Base-by-base conservation (phyloP, 2,888 invertebrate species). In the Chorisops tibialis region DNA sequence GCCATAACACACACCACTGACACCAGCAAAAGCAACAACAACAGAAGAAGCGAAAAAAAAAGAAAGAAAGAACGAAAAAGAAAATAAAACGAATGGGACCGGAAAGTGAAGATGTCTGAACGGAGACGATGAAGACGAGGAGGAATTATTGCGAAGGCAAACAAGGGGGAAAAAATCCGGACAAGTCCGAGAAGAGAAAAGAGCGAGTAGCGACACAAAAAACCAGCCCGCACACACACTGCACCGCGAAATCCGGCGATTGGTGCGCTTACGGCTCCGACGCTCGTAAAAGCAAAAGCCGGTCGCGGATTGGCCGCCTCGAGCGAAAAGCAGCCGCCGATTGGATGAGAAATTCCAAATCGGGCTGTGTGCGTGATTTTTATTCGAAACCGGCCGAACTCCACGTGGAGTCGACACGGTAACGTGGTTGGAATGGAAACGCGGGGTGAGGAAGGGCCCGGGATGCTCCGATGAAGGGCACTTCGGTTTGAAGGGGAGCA, bases 91-190 rank as follows among this genome's bases (percentile, higher is more conserved):
- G 16, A 41, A 18, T 18, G 43, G 43, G 30, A 56, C 56, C 56
- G 56, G 56, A 43, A 56, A 56, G 56, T 56, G 35, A 56, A 56
- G 56, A 56, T 56, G 43, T 54, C 54, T 39, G 41, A n/a, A 14
- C 38, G 12, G 18, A 12, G 22, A 54, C 45, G 56, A 45, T 50
- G 21, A 56, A 56, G 56, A 43, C 45, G 45, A 43, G 43, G 30
- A 38, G 38, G 21, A 52, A 38, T 52, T 52, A 38, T 52, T 52
- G 21, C 18, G 56, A 56, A 56, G 56, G 43, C 56, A 56, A 45
- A 56, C 56, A 56, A 56, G 22, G 41, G 39, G 39, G 54, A 54
- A 41, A 56, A 56, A 35, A 56, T 43, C 45, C 43, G 30, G 56
- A 43, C 56, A 30, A 56, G 43, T 56, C 43, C 43, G 14, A 56